phyloP scores from a whole-genome alignment of 2,113 vertebrate genomes.

The Pangasianodon hypophthalmus region DNA sequence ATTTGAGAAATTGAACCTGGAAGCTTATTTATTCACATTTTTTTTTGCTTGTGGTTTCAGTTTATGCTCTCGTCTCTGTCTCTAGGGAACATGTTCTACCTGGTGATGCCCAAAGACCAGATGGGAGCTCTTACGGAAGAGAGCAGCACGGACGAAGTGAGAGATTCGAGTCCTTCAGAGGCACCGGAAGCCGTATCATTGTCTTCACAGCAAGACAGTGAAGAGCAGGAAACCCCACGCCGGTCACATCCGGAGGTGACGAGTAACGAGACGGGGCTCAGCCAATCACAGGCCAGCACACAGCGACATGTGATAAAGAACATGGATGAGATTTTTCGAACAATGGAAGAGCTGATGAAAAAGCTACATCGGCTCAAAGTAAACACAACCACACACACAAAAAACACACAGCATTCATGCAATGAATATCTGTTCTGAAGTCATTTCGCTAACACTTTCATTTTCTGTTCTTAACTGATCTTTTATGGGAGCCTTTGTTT shows the following conservation, averaged over 20 bases:
- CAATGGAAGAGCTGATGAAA: conserved; percentile 70
- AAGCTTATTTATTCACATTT: too few species aligned
- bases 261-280: conserved; percentile 37
- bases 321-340: conserved; percentile 74
- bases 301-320: conserved; percentile 68
- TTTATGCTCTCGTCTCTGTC: neutral
- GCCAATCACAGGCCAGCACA: conserved; percentile 33
- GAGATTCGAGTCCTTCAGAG: conserved; percentile 53
- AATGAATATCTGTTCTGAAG: neutral
- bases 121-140: conserved; percentile 57
- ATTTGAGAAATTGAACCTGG: too few species aligned
- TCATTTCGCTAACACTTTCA: neutral
- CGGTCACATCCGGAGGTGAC: neutral
- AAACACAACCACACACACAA: conserved; percentile 6
- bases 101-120: conserved; percentile 69
- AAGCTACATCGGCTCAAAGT: conserved; percentile 73
- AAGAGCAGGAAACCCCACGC: neutral
- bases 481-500: neutral
- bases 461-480: neutral
- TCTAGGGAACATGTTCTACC: conserved; percentile 75
- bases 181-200: conserved; percentile 44
- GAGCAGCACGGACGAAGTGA: conserved; percentile 67
- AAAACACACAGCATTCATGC: neutral
- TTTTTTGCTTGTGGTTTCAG: neutral
- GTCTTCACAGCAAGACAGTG: conserved; percentile 30